Conservation (phyloP, 2,888 invertebrate genomes). For the Stictocephala bisonia region DNA sequence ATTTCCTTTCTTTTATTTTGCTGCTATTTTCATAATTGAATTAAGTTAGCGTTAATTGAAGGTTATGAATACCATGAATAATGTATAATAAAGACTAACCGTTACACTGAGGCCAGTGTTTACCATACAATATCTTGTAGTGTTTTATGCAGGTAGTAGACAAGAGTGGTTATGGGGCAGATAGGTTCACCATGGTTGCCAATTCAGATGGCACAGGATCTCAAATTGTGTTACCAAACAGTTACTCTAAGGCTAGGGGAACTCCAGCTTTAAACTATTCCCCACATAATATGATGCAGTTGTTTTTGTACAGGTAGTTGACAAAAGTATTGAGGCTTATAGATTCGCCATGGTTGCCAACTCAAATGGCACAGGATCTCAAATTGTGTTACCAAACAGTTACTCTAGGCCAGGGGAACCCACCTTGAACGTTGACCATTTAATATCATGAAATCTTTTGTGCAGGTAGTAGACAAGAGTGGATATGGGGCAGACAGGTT, state of each 20-base stretch:
- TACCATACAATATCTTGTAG: not conserved
- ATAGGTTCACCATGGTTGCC: constrained; percentile 95
- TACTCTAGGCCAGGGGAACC: no score
- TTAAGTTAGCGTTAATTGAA: no score
- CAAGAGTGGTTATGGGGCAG: constrained; percentile 93
- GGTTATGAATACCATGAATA: no score
- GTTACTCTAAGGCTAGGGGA: no score
- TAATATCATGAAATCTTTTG: not conserved
- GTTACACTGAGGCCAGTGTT: no score
- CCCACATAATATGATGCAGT: not conserved
- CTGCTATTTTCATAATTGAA: no score
- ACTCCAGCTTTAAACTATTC: no score
- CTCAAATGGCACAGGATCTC: constrained; percentile 92
- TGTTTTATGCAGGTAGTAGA: constrained; percentile 75
- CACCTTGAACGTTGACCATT: no score
- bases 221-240: constrained; percentile 89
- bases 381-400: no score
- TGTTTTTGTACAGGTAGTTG: constrained; percentile 73
- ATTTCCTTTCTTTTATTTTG: no score
- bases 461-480: constrained; percentile 84
- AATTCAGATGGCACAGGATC: constrained; percentile 96
- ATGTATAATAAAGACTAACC: no score
- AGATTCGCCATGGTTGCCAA: constrained; percentile 96
- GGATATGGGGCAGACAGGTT: constrained; percentile 96
- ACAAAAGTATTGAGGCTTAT: constrained; percentile 93